Evolutionary conservation across 2,888 invertebrate genomes (phyloP).

Genomic region (Pandemis cinnamomeana): DNA sequence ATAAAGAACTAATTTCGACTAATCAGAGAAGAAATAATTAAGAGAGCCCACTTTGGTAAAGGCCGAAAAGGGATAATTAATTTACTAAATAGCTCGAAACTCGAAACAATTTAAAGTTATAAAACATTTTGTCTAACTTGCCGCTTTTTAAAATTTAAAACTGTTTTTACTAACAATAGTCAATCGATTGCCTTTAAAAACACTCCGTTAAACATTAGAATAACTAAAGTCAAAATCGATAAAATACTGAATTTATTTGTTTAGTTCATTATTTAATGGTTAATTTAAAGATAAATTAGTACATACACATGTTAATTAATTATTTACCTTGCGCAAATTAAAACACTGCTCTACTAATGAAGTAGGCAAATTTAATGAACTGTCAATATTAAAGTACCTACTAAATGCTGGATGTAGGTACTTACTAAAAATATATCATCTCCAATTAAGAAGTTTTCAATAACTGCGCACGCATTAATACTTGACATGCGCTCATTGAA

Average conservation of each 20-base stretch:
- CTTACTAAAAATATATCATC: conserved; percentile 27
- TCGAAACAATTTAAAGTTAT: not conserved
- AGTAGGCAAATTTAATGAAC: conserved; percentile 18
- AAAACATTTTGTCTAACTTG: not conserved
- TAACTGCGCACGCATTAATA: conserved; percentile 49
- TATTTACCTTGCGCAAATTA: no score
- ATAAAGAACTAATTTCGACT: conserved; percentile 44
- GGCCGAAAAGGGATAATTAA: conserved; percentile 28
- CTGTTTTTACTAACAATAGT: not conserved
- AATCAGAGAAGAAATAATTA: conserved; percentile 40
- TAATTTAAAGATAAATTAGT: no score
- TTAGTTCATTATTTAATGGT: not conserved
- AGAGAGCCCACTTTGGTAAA: conserved; percentile 1
- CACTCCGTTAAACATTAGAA: not conserved
- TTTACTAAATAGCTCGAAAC: conserved; percentile 24
- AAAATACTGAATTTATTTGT: not conserved
- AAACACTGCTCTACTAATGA: conserved; percentile 18
- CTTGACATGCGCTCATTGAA: conserved; percentile 50
- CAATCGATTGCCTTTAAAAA: not conserved
- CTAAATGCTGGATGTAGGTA: not conserved
- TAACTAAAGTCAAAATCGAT: not conserved
- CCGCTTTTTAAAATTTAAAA: not conserved
- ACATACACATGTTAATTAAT: no score
- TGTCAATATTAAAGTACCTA: not conserved
- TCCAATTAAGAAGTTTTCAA: conserved; percentile 45